Conservation (phyloP, 2,888 invertebrate genomes). For the Eupithecia abbreviata region DNA sequence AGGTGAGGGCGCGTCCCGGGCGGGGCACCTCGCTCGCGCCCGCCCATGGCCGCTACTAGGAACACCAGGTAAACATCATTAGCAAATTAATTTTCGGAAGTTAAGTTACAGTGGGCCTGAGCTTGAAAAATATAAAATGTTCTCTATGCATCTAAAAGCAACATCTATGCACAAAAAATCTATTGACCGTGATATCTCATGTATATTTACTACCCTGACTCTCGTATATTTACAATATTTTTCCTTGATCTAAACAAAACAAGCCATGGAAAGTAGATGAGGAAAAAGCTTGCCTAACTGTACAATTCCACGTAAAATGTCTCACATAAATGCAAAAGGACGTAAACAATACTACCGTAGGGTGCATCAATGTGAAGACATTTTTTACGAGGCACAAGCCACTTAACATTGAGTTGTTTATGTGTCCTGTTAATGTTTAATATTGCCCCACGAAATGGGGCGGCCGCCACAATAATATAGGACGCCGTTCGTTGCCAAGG, state of each 20-base stretch:
- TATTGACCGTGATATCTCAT: background rate
- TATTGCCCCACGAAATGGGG: constrained; percentile 44
- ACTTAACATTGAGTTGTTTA: constrained; percentile 49
- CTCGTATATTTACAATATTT: background rate
- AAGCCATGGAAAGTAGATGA: background rate
- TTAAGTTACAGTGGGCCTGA: background rate
- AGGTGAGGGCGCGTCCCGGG: constrained; percentile 81
- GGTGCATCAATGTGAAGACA: constrained; percentile 46
- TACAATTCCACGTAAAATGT: constrained; percentile 24
- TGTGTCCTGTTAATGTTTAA: constrained; percentile 47
- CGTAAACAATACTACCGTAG: constrained; percentile 33
- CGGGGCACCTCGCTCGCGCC: constrained; percentile 76
- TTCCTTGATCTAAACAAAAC: background rate
- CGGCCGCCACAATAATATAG: constrained; percentile 42
- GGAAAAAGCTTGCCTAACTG: background rate
- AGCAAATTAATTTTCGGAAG: background rate
- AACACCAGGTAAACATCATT: constrained; percentile 62
- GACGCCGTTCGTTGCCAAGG: constrained; percentile 43
- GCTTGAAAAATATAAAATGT: background rate
- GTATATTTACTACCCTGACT: background rate
- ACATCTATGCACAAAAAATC: background rate
- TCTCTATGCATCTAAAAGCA: background rate
- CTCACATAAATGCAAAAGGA: constrained; percentile 26
- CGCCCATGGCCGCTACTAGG: constrained; percentile 78
- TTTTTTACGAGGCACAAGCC: constrained; percentile 46